These are phyloP conservation scores for Phrixothrix hirtus DNA, from an alignment of 2,888 invertebrate genomes.

Conservation along the genomic window DNA sequence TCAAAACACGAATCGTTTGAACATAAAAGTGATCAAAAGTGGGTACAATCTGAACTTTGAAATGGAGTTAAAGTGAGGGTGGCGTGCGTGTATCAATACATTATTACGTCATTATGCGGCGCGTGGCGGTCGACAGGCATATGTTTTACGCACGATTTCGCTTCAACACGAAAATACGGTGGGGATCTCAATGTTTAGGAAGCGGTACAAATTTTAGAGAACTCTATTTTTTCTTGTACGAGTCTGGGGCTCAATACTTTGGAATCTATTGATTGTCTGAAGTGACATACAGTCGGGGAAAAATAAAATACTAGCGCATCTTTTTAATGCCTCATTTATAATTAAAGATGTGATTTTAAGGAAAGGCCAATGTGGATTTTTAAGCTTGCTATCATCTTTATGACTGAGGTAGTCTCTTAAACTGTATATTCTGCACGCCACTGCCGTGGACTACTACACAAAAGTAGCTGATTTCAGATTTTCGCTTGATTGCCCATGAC, in stretches of 20 bases:
- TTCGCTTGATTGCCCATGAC: conserved; percentile 31
- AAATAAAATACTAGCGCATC: too few species aligned
- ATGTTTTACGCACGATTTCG: conserved; percentile 56
- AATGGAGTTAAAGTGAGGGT: conserved; percentile 41
- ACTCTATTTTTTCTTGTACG: too few species aligned
- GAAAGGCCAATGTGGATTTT: too few species aligned
- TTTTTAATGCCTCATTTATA: too few species aligned
- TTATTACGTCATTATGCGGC: conserved; percentile 56
- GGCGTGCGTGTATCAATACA: conserved; percentile 53
- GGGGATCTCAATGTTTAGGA: conserved; percentile 12
- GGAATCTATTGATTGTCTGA: too few species aligned
- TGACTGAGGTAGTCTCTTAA: too few species aligned
- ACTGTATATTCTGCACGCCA: too few species aligned
- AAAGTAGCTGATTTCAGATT: conserved; percentile 12
- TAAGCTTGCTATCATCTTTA: too few species aligned
- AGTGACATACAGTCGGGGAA: too few species aligned
- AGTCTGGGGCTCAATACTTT: too few species aligned
- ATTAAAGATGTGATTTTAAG: too few species aligned
- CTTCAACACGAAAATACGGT: conserved; percentile 40
- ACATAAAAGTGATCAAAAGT: conserved; percentile 21
- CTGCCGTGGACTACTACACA: not conserved
- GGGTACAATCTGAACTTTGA: conserved; percentile 19
- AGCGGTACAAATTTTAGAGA: conserved; percentile 5
- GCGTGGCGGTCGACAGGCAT: conserved; percentile 55
- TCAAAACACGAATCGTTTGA: conserved; percentile 15